Conservation (phyloP, 2,113 vertebrate species). For the Mobula birostris region DNA sequence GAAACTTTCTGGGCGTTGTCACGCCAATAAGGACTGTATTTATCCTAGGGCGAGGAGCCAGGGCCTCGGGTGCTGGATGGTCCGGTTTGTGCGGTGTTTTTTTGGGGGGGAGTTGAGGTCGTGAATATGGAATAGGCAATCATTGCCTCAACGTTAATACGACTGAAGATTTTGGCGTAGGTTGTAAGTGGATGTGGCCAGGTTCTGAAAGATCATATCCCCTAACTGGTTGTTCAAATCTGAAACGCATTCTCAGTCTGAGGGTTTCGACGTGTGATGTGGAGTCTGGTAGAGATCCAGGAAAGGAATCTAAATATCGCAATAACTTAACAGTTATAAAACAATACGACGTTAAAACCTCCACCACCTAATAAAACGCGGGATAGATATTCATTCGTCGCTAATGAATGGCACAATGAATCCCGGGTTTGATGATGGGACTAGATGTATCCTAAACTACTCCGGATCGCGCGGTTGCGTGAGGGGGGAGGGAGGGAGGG, state of each 20-base stretch:
- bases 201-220: too few species aligned
- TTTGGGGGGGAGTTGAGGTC: too few species aligned
- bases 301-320: background rate
- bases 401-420: background rate
- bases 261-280: background rate
- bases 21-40: too few species aligned
- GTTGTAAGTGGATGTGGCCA: background rate
- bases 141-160: too few species aligned
- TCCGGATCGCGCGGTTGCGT: background rate
- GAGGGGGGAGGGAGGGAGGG: too few species aligned
- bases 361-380: background rate
- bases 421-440: background rate
- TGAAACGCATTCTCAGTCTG: background rate
- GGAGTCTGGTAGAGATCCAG: background rate
- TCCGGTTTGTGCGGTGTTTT: too few species aligned
- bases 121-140: too few species aligned
- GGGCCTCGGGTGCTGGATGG: too few species aligned
- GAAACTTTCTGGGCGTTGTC: background rate
- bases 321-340: background rate
- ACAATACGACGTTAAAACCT: too few species aligned
- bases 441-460: background rate
- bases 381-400: background rate
- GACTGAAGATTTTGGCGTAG: background rate
- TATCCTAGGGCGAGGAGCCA: too few species aligned
- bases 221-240: background rate